Percentiles rank a stretch among this genome's conserved stretches.
These are phyloP conservation scores for Ophioderma brevispina DNA, from an alignment of 35 echinoderm and acorn worm species.

Conservation along the genomic window DNA sequence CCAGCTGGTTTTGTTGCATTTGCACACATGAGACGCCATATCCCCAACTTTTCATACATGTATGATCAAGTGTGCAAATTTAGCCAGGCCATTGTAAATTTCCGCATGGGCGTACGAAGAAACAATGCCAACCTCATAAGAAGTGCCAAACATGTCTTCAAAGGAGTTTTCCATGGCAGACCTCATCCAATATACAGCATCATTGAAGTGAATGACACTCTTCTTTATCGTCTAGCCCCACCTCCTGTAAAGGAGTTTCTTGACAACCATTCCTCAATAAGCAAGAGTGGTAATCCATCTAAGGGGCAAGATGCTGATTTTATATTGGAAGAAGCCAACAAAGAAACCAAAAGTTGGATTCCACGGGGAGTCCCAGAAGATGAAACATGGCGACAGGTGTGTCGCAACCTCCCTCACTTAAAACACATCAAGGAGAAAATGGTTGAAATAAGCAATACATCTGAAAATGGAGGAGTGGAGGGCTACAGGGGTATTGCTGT, in stretches of 20 bases:
- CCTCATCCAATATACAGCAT: neutral
- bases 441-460: neutral
- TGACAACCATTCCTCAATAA: neutral
- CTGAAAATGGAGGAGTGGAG: neutral
- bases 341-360: constrained; percentile 3
- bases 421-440: neutral
- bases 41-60: neutral
- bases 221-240: neutral
- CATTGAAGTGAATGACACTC: neutral
- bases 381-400: neutral
- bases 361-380: neutral
- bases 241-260: neutral
- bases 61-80: neutral
- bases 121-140: neutral
- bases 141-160: neutral
- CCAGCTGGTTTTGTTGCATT: neutral
- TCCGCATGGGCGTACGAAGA: neutral
- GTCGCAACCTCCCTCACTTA: neutral
- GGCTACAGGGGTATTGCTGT: neutral
- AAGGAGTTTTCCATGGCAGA: neutral
- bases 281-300: neutral
- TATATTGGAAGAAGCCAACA: neutral
- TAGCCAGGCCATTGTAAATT: neutral
- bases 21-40: neutral
- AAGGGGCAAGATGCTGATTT: neutral